Conservation (phyloP, 2,888 invertebrate species). For the Yponomeuta sedellus region DNA sequence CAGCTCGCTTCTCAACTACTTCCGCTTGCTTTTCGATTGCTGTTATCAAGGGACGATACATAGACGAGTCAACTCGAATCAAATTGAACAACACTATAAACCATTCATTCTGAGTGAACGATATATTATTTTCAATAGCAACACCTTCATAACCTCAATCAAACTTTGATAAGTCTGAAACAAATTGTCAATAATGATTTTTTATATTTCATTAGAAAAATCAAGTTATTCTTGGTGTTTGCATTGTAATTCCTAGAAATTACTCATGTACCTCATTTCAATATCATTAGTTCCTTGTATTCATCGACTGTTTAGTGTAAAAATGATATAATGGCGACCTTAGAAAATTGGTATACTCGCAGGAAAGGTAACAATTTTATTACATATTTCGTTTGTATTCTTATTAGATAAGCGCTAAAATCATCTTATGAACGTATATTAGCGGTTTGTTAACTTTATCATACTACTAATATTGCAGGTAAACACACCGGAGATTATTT, state of each 20-base stretch:
- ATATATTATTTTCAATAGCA: neutral
- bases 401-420: too few species aligned
- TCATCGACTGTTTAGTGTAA: slow-evolving; percentile 28
- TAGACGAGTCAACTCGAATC: neutral
- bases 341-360: slow-evolving; percentile 68
- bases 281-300: slow-evolving; percentile 15
- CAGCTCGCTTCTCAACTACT: too few species aligned
- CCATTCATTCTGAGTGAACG: neutral
- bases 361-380: slow-evolving; percentile 61
- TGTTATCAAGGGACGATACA: neutral
- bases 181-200: slow-evolving; percentile 23
- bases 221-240: slow-evolving; percentile 17
- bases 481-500: slow-evolving; percentile 77
- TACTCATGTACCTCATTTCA: slow-evolving; percentile 12
- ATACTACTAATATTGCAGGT: slow-evolving; percentile 12
- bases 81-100: neutral
- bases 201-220: slow-evolving; percentile 16
- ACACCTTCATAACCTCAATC: slow-evolving; percentile 16
- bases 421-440: too few species aligned
- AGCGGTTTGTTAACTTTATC: slow-evolving; percentile 24
- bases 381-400: neutral
- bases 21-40: too few species aligned
- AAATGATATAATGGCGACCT: slow-evolving; percentile 68
- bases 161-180: slow-evolving; percentile 13
- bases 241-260: slow-evolving; percentile 14